Conservation (phyloP, 2,888 invertebrate genomes). For the Dromius quadrimaculatus region DNA sequence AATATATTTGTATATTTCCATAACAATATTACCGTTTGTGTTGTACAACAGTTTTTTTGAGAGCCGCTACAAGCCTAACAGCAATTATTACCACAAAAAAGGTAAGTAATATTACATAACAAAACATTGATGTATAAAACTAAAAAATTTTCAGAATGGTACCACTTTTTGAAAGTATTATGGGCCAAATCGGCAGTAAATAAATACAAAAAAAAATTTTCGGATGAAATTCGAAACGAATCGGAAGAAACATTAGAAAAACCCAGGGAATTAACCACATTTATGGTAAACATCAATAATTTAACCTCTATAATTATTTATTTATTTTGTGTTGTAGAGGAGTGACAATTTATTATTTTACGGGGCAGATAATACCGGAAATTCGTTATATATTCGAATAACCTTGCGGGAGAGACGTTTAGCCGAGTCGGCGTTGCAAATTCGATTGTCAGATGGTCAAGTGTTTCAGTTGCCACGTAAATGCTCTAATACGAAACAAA, state of each 20-base stretch:
- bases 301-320: background rate
- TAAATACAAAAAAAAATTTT: conserved; percentile 57
- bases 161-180: conserved; percentile 60
- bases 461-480: conserved; percentile 67
- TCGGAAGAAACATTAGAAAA: conserved; percentile 56
- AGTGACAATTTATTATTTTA: conserved; percentile 67
- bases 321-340: conserved; percentile 60
- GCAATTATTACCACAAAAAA: conserved; percentile 24
- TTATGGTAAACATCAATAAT: conserved; percentile 59
- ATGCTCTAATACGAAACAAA: conserved; percentile 5
- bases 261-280: conserved; percentile 57
- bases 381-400: conserved; percentile 70
- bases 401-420: conserved; percentile 68
- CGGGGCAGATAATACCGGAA: conserved; percentile 71
- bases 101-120: conserved; percentile 10
- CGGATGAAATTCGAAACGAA: conserved; percentile 51
- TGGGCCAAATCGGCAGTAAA: conserved; percentile 59
- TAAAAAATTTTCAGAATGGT: conserved; percentile 58
- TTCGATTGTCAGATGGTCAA: conserved; percentile 66
- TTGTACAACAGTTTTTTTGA: conserved; percentile 18
- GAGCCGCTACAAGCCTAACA: background rate
- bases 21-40: conserved; percentile 26
- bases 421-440: conserved; percentile 71
- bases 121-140: background rate
- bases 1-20: conserved; percentile 27